Conservation (phyloP, 2,113 vertebrate genomes). For the Entelurus aequoreus region DNA sequence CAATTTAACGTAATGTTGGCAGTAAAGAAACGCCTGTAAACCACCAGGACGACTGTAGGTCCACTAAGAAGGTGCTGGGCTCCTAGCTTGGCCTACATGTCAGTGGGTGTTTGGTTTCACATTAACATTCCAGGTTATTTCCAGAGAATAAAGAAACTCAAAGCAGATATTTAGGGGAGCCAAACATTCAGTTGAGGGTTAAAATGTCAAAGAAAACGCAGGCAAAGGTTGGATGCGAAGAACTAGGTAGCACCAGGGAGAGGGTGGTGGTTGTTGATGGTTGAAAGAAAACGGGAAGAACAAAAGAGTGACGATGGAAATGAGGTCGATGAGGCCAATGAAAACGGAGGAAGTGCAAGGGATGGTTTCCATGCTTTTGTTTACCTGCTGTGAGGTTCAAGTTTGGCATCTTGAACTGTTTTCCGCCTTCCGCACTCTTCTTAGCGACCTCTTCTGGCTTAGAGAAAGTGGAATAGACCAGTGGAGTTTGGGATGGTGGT, state of each 20-base stretch:
- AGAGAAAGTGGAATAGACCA: conserved; percentile 27
- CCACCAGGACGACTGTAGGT: background rate
- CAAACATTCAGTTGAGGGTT: conserved; percentile 15
- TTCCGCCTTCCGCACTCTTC: conserved; percentile 44
- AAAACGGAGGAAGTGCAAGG: conserved; percentile 31
- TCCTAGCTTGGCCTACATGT: background rate
- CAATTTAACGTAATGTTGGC: background rate
- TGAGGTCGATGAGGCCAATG: conserved; percentile 30
- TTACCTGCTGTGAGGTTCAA: conserved; percentile 71
- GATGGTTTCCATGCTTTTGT: conserved; percentile 49
- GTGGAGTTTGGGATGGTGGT: conserved; percentile 27
- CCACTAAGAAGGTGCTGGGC: background rate
- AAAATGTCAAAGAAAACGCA: conserved; percentile 38
- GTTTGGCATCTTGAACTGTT: conserved; percentile 53
- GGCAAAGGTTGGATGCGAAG: conserved; percentile 25
- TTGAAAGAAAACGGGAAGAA: conserved; percentile 16
- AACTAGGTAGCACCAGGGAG: conserved; percentile 3
- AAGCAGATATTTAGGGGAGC: too few species aligned
- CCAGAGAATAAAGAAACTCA: conserved; percentile 5
- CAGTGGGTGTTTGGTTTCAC: conserved; percentile 32
- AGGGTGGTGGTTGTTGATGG: conserved; percentile 5
- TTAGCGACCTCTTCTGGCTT: conserved; percentile 40
- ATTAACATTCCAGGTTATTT: conserved; percentile 31
- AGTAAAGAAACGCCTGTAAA: background rate
- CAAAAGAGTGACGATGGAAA: conserved; percentile 32